phyloP scores from a whole-genome alignment of 2,797 vertebrate genomes.

The Tarsius wallacei region DNA sequence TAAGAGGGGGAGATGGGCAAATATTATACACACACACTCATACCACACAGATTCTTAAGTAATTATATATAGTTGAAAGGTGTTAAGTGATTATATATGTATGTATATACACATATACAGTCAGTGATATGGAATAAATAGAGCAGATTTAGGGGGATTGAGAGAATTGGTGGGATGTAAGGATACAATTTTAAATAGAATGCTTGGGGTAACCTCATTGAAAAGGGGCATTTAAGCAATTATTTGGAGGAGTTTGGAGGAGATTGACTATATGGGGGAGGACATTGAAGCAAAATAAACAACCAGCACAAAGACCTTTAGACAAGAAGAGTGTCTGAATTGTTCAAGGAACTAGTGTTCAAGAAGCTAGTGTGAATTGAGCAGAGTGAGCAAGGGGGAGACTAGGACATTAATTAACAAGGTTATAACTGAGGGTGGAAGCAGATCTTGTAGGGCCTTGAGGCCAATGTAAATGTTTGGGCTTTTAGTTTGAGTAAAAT shows the following conservation, averaged over 20 bases:
- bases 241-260: constrained; percentile 46
- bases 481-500: constrained; percentile 63
- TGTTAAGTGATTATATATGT: neutral
- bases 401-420: constrained; percentile 61
- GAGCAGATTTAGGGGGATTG: neutral
- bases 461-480: neutral
- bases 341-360: constrained; percentile 11
- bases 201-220: neutral
- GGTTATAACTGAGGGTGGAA: neutral
- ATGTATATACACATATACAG: neutral
- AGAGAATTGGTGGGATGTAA: constrained; percentile 18
- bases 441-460: constrained; percentile 18
- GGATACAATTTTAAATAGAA: constrained; percentile 50
- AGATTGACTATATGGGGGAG: neutral
- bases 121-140: constrained; percentile 27
- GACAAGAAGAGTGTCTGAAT: neutral
- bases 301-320: constrained; percentile 14
- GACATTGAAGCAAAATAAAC: constrained; percentile 20
- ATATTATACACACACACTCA: neutral
- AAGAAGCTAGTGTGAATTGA: neutral
- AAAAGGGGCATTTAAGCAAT: constrained; percentile 47
- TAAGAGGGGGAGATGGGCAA: constrained; percentile 31
- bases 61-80: neutral
- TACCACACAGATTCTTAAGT: neutral
- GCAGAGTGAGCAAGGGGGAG: neutral